These are phyloP conservation scores for Crotalus adamanteus DNA, from an alignment of 2,797 vertebrate species.

Conservation along the genomic window DNA sequence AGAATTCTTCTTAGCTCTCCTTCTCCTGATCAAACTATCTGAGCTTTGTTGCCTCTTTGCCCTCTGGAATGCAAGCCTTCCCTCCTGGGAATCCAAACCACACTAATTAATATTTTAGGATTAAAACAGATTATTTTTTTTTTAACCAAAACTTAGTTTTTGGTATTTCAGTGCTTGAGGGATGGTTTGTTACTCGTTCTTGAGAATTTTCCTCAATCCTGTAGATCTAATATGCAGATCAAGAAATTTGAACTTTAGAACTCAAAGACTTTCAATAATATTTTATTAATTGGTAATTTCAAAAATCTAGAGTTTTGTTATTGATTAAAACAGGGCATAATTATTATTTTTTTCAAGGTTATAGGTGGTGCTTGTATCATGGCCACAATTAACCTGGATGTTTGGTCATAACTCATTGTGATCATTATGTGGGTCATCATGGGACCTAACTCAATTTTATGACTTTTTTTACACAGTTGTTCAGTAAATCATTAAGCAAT, in stretches of 20 bases:
- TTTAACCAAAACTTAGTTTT: not conserved
- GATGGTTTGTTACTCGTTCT: not conserved
- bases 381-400: too few relatives aligned
- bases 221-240: not conserved
- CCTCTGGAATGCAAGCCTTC: too few relatives aligned
- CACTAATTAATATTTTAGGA: not conserved
- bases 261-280: not conserved
- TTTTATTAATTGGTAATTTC: not conserved
- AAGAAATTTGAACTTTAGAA: not conserved
- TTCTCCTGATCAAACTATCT: too few relatives aligned
- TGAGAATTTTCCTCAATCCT: not conserved
- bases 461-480: too few relatives aligned
- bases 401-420: too few relatives aligned
- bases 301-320: not conserved
- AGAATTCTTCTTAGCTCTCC: too few relatives aligned
- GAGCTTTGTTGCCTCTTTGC: too few relatives aligned
- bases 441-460: too few relatives aligned
- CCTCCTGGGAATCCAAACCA: too few relatives aligned
- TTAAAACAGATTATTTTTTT: not conserved
- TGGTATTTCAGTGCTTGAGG: not conserved
- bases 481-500: not conserved
- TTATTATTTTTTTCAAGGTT: not conserved
- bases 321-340: not conserved
- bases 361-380: too few relatives aligned
- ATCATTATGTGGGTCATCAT: too few relatives aligned